phyloP scores from a whole-genome alignment of 2,113 vertebrate genomes.

The Heliornis fulica region DNA sequence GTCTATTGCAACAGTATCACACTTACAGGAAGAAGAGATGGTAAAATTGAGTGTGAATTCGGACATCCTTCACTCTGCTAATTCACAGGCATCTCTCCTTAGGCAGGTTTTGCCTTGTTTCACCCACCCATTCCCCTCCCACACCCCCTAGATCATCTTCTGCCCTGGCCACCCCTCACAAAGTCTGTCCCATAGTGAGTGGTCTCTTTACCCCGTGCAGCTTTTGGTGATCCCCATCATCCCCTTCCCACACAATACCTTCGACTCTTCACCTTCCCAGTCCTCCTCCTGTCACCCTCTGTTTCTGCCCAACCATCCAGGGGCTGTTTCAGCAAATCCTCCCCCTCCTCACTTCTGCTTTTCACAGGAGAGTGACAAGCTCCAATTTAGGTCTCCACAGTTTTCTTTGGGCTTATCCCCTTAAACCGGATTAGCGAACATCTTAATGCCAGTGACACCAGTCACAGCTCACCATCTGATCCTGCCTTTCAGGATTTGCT shows the following conservation, averaged over 20 bases:
- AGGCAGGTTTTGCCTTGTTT: neutral
- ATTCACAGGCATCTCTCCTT: neutral
- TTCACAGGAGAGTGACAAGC: constrained; percentile 48
- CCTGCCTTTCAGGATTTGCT: constrained; percentile 65
- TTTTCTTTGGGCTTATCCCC: constrained; percentile 62
- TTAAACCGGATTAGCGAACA: constrained; percentile 57
- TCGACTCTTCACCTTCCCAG: neutral
- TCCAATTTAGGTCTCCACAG: constrained; percentile 67
- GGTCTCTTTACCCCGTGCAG: neutral
- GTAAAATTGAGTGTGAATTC: neutral
- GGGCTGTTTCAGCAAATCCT: neutral
- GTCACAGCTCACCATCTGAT: constrained; percentile 64
- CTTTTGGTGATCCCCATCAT: neutral
- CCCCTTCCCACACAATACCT: neutral
- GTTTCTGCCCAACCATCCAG: neutral
- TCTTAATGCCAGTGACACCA: constrained; percentile 66
- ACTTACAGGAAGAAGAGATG: neutral
- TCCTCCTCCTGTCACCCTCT: neutral
- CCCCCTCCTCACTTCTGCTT: constrained; percentile 13
- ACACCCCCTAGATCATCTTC: neutral
- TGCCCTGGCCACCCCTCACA: neutral
- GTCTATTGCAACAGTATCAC: neutral
- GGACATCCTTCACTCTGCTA: neutral
- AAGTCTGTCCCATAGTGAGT: neutral
- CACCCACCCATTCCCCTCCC: neutral